Evolutionary conservation across 2,113 vertebrate species (phyloP).

Genomic region (Vanacampus margaritifer): DNA sequence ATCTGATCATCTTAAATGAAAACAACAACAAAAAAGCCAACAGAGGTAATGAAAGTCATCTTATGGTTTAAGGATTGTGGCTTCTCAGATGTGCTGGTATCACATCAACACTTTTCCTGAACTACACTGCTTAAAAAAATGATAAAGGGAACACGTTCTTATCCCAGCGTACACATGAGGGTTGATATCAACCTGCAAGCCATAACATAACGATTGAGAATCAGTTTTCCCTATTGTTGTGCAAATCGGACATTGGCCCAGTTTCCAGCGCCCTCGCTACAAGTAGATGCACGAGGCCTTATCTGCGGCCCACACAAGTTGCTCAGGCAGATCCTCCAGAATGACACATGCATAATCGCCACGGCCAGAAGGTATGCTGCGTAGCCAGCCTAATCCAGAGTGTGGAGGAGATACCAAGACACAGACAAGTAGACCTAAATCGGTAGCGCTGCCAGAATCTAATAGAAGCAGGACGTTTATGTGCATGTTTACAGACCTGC

Average conservation of each 20-base stretch:
- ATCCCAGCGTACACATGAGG: neutral
- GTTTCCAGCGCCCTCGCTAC: neutral
- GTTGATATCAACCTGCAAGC: neutral
- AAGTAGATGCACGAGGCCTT: neutral
- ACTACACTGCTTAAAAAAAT: neutral
- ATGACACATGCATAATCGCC: neutral
- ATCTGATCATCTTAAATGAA: slow-evolving; percentile 44
- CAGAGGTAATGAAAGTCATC: slow-evolving; percentile 47
- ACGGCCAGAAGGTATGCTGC: neutral
- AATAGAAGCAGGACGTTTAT: neutral
- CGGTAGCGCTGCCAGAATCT: too few relatives aligned
- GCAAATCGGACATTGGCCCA: neutral
- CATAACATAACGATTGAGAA: neutral
- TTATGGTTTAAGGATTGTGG: slow-evolving; percentile 43
- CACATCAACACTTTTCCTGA: slow-evolving; percentile 36
- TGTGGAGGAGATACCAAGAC: neutral
- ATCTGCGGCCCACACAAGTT: slow-evolving; percentile 2
- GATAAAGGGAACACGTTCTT: neutral
- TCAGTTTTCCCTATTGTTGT: neutral
- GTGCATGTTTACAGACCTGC: neutral
- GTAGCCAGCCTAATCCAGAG: neutral
- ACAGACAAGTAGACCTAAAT: neutral
- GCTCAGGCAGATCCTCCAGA: neutral
- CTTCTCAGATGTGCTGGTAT: slow-evolving; percentile 37
- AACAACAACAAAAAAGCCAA: slow-evolving; percentile 30